phyloP scores from a whole-genome alignment of 2,888 invertebrate species.

The Drosophila colorata region DNA sequence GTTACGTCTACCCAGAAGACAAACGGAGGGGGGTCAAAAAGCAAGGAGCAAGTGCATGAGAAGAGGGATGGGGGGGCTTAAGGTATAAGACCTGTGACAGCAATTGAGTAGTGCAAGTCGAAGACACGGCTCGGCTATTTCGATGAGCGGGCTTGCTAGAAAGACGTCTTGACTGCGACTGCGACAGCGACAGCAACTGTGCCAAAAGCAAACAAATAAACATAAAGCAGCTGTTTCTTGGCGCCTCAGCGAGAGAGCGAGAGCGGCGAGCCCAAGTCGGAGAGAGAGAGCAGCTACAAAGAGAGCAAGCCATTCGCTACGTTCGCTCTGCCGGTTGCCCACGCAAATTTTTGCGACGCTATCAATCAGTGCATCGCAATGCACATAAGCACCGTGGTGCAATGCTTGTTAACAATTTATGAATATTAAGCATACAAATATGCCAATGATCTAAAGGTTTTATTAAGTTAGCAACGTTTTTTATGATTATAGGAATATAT shows the following conservation, averaged over 20 bases:
- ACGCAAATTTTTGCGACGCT: conserved; percentile 37
- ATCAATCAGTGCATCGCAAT: conserved; percentile 47
- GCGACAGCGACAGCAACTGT: conserved; percentile 23
- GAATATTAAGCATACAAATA: not conserved
- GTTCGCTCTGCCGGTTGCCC: conserved; percentile 50
- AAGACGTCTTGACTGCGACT: conserved; percentile 29
- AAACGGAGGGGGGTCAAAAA: not conserved
- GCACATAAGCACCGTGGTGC: conserved; percentile 41
- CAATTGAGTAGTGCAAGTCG: conserved; percentile 57
- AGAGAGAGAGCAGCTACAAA: conserved; percentile 7
- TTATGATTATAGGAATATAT: too few relatives aligned
- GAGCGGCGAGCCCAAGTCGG: conserved; percentile 15
- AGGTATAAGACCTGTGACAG: conserved; percentile 46
- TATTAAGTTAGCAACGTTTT: too few relatives aligned
- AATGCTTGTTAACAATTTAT: not conserved
- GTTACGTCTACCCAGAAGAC: conserved; percentile 8
- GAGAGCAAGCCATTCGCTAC: conserved; percentile 23
- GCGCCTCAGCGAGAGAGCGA: conserved; percentile 40
- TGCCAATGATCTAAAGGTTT: too few relatives aligned
- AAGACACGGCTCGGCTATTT: conserved; percentile 33
- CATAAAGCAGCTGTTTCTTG: conserved; percentile 78
- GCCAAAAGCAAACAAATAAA: conserved; percentile 71
- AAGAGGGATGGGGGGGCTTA: not conserved
- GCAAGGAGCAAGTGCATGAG: not conserved
- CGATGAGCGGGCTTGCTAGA: conserved; percentile 8